Base-by-base conservation (phyloP, 2,113 vertebrate genomes). In the Otocyon megalotis region DNA sequence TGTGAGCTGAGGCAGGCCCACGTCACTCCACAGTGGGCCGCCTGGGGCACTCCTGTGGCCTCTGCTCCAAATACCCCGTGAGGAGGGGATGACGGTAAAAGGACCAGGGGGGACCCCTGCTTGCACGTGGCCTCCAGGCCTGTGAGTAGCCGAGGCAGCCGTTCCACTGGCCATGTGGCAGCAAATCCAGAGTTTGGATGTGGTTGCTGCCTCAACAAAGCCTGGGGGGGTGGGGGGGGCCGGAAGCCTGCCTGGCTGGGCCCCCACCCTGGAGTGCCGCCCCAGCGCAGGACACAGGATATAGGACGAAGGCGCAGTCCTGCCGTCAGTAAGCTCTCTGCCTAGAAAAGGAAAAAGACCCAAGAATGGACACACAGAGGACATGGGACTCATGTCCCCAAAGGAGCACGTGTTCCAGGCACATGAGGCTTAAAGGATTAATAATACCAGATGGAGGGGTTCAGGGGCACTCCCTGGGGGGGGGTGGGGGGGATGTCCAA, bases 161-260 rank as follows among this genome's bases (percentile, higher is more conserved):
- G 12, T 91, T 22, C 72, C 0, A 0, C 76, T 20, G 13, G n/a
- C n/a, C 54, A 1, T 0, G 1, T 17, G 71, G 43, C 16, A 9
- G 22, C 13, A 8, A 19, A 0, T 26, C 24, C 16, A 56, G 20
- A 28, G 19, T 17, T 43, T 24, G 2, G 53, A 11, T 53, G 17
- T 12, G 85, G 17, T 13, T 30, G 5, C 0, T 9, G n/a, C 8
- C 1, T 22, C n/a, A 2, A 0, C 60, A 6, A 22, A 8, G 2
- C 35, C 60, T 8, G 13, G 13, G 32, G 32, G 63, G n/a, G n/a
- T n/a, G n/a, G 12, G 16, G 56, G 17, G 56, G 56, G 22, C 3
- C 22, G 12, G 76, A 20, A 30, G 53, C 62, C 9, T 28, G 74
- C 69, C n/a, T 54, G 3, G 10, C 89, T 20, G 79, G 80, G 17